A percentile compares a stretch with the other conserved stretches of the same genome.
These are phyloP conservation scores for Hydrolagus colliei DNA, from an alignment of 2,797 vertebrate genomes.

Conservation along the genomic window DNA sequence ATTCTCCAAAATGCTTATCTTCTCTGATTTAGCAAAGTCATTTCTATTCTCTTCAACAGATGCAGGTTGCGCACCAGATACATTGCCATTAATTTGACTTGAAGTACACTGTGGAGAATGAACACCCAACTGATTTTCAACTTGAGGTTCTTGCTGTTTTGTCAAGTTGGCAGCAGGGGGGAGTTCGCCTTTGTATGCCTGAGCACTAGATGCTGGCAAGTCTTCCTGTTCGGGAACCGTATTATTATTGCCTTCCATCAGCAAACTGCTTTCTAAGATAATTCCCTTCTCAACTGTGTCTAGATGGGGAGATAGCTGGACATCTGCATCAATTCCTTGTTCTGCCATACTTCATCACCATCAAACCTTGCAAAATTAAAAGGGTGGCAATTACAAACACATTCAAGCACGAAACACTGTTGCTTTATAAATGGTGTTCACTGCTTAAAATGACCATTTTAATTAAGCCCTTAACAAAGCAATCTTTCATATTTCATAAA, in stretches of 20 bases:
- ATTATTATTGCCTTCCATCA: conserved; percentile 2
- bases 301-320: not conserved
- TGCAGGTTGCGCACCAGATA: not conserved
- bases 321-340: not conserved
- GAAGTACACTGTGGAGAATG: not conserved
- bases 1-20: not conserved
- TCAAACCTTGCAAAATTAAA: conserved; percentile 6
- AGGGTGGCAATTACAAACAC: too few species aligned
- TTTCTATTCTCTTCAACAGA: not conserved
- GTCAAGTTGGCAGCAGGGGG: not conserved
- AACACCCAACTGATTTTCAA: not conserved
- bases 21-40: not conserved
- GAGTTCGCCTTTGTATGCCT: not conserved
- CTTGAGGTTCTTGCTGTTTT: conserved; percentile 2
- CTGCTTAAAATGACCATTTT: too few species aligned
- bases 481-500: too few species aligned
- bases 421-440: too few species aligned
- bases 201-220: not conserved
- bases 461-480: too few species aligned
- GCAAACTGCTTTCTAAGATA: not conserved
- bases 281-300: not conserved
- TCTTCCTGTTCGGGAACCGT: not conserved
- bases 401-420: too few species aligned
- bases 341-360: conserved; percentile 9
- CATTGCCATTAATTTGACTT: not conserved